These are phyloP conservation scores for Pygathrix nemaeus DNA, from an alignment of 2,113 vertebrate species.

Conservation along the genomic window DNA sequence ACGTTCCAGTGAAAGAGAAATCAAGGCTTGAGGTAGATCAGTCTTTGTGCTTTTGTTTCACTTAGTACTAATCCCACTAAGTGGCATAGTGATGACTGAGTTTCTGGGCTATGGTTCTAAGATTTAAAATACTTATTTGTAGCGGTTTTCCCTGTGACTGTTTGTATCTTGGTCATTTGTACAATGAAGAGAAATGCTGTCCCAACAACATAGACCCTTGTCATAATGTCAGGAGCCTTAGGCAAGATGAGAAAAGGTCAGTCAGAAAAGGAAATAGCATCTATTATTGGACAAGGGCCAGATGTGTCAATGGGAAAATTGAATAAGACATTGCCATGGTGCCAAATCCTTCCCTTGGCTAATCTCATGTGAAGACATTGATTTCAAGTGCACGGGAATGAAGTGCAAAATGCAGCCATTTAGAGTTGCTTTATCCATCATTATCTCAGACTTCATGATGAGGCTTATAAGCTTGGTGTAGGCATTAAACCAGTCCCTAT, in stretches of 20 bases:
- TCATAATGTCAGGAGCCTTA: slow-evolving; percentile 69
- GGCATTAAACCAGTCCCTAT: neutral
- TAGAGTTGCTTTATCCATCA: neutral
- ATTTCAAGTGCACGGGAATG: neutral
- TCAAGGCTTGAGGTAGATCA: neutral
- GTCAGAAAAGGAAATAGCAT: slow-evolving; percentile 61
- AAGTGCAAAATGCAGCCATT: neutral
- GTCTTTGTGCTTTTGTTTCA: neutral
- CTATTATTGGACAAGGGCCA: slow-evolving; percentile 72
- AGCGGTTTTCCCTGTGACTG: neutral
- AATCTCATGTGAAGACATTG: neutral
- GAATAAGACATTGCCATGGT: slow-evolving; percentile 40
- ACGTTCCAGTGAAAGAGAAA: neutral
- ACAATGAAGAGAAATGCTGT: slow-evolving; percentile 69
- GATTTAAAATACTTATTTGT: neutral
- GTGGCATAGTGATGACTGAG: neutral
- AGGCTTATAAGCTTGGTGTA: neutral
- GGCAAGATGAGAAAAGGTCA: slow-evolving; percentile 75
- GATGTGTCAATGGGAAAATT: slow-evolving; percentile 57
- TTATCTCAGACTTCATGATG: slow-evolving; percentile 41
- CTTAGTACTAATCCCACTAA: neutral
- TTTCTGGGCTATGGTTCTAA: neutral
- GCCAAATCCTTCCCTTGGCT: neutral
- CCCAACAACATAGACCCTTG: slow-evolving; percentile 67
- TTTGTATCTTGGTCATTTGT: slow-evolving; percentile 77